Evolutionary conservation across 2,113 vertebrate genomes (phyloP).

Genomic region (Lophochroa leadbeateri): DNA sequence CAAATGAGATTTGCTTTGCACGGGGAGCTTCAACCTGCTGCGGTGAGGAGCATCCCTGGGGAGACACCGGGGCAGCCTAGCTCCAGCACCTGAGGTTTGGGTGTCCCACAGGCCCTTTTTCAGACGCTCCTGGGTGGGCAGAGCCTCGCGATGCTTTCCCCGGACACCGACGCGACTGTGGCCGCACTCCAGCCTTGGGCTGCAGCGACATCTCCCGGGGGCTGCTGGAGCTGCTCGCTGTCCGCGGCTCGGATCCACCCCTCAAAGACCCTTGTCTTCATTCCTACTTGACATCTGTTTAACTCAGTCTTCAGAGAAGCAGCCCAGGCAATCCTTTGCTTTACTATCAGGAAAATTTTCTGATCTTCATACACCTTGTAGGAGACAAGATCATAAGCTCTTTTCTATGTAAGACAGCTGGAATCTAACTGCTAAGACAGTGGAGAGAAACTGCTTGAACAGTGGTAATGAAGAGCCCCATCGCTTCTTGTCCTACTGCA

Average conservation of each 20-base stretch:
- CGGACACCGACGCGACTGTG: neutral
- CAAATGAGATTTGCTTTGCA: accelerated
- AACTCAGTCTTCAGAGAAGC: neutral
- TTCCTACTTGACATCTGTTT: accelerated
- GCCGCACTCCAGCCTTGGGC: slow-evolving; percentile 9
- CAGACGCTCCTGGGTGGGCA: neutral
- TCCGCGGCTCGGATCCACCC: neutral
- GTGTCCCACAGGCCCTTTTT: neutral
- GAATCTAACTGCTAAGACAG: neutral
- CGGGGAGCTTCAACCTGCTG: neutral
- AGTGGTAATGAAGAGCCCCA: neutral
- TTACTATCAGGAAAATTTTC: neutral
- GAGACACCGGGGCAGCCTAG: accelerated
- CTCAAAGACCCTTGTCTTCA: neutral
- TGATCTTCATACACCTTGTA: neutral
- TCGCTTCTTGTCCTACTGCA: neutral
- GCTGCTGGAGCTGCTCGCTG: neutral
- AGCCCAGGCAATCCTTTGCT: neutral
- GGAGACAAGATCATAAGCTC: neutral
- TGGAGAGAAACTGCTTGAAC: neutral
- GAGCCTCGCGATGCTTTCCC: neutral
- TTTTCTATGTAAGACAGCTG: neutral
- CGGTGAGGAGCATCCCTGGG: accelerated
- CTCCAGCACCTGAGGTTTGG: no score
- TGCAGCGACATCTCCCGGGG: slow-evolving; percentile 73